Base-by-base conservation (phyloP, 2,888 invertebrate genomes). In the Laspeyria flexula region DNA sequence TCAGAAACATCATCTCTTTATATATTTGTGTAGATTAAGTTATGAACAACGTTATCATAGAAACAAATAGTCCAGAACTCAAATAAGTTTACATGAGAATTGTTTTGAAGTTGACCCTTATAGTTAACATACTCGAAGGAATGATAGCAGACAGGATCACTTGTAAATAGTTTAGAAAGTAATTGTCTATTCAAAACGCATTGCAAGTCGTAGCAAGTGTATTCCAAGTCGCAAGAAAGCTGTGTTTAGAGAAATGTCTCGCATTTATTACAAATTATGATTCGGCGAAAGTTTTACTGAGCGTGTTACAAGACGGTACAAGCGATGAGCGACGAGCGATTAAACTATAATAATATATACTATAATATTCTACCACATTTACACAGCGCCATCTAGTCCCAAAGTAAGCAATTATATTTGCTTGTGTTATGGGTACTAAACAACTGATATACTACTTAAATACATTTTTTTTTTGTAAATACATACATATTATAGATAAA, bases 241-340 rank as follows among this genome's bases (percentile, higher is more conserved):
- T 39, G 51, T 66, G 60, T 72, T 67, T 66, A 65, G 63, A 59
- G 59, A 71, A 73, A 69, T 77, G 65, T 68, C 63, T 62, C 52
- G 59, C 69, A 63, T 71, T 73, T 71, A 74, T 68, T 69, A 67
- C 66, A 62, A 79, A 75, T 80, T 79, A 77, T 75, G 68, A 78
- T 75, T 75, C 66, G 57, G 59, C 56, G 60, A 68, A 75, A 79
- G 69, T 76, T 78, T 65, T 51, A 62, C 59, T 60, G 44, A 11
- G 47, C 38, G 33, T 41, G 37, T 29, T 30, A 18, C 27, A 44
- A 41, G 18, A 38, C 39, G 49, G 40, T 16, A 0, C 9, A 54
- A 60, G 50, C 12, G 6, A 35, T 1, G 11, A 31, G 41, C 23
- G 7, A 13, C 3, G 9, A 12, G 16, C 9, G 31, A 6, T 30